Evolutionary conservation across 2,888 invertebrate genomes (phyloP).

Genomic region (Phragmatobia fuliginosa): DNA sequence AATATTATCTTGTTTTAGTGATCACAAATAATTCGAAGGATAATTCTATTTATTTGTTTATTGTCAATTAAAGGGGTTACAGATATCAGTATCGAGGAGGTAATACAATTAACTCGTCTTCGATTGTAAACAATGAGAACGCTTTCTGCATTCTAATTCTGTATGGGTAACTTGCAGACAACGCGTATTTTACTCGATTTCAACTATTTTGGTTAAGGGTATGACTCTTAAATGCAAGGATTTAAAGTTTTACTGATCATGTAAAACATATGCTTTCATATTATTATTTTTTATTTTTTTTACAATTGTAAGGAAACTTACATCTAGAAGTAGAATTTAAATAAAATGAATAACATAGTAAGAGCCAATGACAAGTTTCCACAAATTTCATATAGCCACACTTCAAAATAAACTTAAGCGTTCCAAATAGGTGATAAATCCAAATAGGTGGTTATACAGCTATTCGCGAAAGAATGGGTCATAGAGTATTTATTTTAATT

Average conservation of each 20-base stretch:
- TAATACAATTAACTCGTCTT: slow-evolving; percentile 15
- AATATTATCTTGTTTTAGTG: not conserved
- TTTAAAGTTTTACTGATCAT: not conserved
- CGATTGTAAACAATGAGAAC: slow-evolving; percentile 15
- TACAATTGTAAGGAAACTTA: too few relatives aligned
- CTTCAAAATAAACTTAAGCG: too few relatives aligned
- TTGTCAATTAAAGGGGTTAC: slow-evolving; percentile 3
- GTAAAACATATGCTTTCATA: too few relatives aligned
- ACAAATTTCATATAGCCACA: too few relatives aligned
- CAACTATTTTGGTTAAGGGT: slow-evolving; percentile 36
- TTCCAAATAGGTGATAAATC: too few relatives aligned
- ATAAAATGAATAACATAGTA: too few relatives aligned
- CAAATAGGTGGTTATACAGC: too few relatives aligned
- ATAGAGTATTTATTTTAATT: too few relatives aligned
- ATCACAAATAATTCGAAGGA: not conserved
- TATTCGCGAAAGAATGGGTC: too few relatives aligned
- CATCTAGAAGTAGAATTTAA: too few relatives aligned
- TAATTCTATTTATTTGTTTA: not conserved
- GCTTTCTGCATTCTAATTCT: slow-evolving; percentile 19
- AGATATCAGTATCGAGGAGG: slow-evolving; percentile 16
- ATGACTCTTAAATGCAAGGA: not conserved
- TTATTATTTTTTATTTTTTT: too few relatives aligned
- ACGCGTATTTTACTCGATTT: slow-evolving; percentile 44
- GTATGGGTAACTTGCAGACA: slow-evolving; percentile 2
- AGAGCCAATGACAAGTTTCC: too few relatives aligned